Percentiles rank a stretch among this genome's conserved stretches.
phyloP scores from a whole-genome alignment of 2,888 invertebrate species.

The Priapulus caudatus region DNA sequence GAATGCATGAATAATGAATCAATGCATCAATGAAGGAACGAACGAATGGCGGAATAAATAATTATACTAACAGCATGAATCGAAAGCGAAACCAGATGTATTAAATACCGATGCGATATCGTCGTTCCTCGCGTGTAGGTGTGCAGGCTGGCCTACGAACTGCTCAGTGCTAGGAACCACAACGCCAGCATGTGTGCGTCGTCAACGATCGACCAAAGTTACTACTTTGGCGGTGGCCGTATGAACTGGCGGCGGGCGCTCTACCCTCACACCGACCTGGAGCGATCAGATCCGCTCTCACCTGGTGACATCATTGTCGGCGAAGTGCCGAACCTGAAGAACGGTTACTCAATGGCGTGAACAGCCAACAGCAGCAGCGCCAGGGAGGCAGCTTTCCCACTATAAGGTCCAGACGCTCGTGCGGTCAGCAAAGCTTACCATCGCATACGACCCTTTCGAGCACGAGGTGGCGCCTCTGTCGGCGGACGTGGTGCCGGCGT shows the following conservation, averaged over 20 bases:
- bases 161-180: neutral
- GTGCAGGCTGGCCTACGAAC: conserved; percentile 9
- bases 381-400: neutral
- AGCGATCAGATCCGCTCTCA: too few relatives aligned
- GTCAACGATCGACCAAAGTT: neutral
- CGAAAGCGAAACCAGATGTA: too few relatives aligned
- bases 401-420: neutral
- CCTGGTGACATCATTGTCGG: neutral
- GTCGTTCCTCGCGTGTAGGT: too few relatives aligned
- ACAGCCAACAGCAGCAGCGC: neutral
- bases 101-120: too few relatives aligned
- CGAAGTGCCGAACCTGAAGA: neutral
- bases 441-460: neutral
- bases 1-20: too few relatives aligned
- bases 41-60: too few relatives aligned
- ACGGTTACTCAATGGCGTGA: neutral
- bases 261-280: neutral
- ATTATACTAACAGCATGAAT: too few relatives aligned
- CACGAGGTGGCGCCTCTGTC: too few relatives aligned
- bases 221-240: neutral
- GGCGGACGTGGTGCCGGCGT: too few relatives aligned
- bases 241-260: neutral
- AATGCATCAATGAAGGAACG: too few relatives aligned
- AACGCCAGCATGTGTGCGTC: neutral
- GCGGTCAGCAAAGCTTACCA: neutral